phyloP scores from a whole-genome alignment of 2,797 vertebrate species.

The Falco rusticolus region DNA sequence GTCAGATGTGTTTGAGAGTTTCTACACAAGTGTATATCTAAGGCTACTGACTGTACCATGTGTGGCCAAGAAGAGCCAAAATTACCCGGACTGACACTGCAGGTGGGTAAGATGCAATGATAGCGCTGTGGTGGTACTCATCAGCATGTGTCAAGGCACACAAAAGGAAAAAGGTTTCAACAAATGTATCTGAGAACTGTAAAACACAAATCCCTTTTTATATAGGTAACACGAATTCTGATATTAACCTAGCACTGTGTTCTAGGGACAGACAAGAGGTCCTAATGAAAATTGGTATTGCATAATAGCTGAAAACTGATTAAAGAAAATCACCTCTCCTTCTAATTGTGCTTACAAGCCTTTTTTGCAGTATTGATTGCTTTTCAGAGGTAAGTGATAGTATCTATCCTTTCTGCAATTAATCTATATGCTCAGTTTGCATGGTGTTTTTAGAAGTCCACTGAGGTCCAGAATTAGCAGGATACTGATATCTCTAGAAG shows the following conservation, averaged over 20 bases:
- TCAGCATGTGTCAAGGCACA: background rate
- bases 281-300: background rate
- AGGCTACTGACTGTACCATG: background rate
- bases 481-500: background rate
- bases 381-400: constrained; percentile 30
- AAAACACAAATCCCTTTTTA: background rate
- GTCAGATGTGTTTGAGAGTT: background rate
- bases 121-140: background rate
- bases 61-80: background rate
- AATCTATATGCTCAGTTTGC: background rate
- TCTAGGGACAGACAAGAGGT: background rate
- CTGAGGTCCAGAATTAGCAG: background rate
- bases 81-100: rapidly evolving
- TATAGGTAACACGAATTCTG: background rate
- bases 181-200: background rate
- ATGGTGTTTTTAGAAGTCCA: background rate
- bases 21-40: background rate
- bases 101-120: background rate
- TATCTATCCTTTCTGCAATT: background rate
- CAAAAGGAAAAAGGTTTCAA: background rate
- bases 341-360: constrained; percentile 27
- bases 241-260: background rate
- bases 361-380: constrained; percentile 10
- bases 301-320: background rate
- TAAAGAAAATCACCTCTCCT: background rate